These are phyloP conservation scores for Troides helena DNA, from an alignment of 2,888 invertebrate species.

Conservation along the genomic window DNA sequence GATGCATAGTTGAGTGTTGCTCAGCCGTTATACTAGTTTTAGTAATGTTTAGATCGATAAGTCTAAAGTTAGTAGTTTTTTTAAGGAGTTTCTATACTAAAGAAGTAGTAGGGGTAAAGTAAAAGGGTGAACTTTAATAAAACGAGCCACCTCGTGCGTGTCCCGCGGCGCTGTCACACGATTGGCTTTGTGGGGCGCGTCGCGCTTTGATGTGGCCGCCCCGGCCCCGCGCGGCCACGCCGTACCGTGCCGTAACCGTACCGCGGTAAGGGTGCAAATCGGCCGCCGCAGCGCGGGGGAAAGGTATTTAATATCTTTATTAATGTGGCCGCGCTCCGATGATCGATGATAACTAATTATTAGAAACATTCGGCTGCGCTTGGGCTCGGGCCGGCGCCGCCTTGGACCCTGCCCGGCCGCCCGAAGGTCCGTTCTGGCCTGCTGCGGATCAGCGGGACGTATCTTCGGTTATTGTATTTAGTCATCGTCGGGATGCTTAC, in stretches of 20 bases:
- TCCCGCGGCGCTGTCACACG: conserved; percentile 58
- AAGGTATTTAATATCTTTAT: conserved; percentile 76
- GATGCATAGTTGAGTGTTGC: too few relatives aligned
- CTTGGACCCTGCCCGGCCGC: conserved; percentile 31
- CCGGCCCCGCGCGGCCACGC: conserved; percentile 31
- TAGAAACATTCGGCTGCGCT: conserved; percentile 73
- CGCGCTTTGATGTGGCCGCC: conserved; percentile 66
- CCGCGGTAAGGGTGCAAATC: conserved; percentile 32
- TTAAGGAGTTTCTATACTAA: too few relatives aligned
- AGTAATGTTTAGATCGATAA: too few relatives aligned
- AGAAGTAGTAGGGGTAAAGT: too few relatives aligned
- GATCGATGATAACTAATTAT: conserved; percentile 78
- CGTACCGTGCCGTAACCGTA: conserved; percentile 31
- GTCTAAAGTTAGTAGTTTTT: too few relatives aligned
- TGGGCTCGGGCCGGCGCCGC: conserved; percentile 46
- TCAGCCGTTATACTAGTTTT: too few relatives aligned
- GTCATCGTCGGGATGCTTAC: conserved; percentile 63
- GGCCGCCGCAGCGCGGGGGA: conserved; percentile 33
- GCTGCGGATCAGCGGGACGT: conserved; percentile 56
- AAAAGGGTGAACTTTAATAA: too few relatives aligned
- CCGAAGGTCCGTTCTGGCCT: conserved; percentile 37
- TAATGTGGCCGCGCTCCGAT: conserved; percentile 70
- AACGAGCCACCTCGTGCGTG: too few relatives aligned
- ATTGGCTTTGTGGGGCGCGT: conserved; percentile 67
- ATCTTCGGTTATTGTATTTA: conserved; percentile 74